A percentile compares a stretch with the other conserved stretches of the same genome.
phyloP scores from a whole-genome alignment of 2,113 vertebrate genomes.

The Tragulus kanchil region DNA sequence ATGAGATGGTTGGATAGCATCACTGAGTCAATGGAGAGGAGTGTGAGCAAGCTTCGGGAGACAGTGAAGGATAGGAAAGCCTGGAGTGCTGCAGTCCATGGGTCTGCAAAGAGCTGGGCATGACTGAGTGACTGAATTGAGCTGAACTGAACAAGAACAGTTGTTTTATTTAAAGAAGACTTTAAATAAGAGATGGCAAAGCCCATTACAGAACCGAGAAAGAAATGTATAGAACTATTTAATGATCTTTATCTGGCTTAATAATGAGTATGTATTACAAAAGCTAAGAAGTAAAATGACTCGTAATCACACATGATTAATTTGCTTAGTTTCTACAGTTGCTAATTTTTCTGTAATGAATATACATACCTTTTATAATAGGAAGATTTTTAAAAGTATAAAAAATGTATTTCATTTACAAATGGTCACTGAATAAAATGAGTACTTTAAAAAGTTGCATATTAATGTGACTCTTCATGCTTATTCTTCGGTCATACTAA shows the following conservation, averaged over 20 bases:
- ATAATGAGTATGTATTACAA: background rate
- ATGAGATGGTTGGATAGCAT: too few species aligned
- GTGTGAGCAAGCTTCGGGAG: too few species aligned
- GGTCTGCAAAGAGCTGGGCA: too few species aligned
- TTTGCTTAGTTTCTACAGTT: background rate
- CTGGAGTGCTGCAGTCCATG: too few species aligned
- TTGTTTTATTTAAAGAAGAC: background rate
- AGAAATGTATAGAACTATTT: background rate
- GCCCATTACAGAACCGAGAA: background rate
- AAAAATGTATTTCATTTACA: slow-evolving; percentile 4
- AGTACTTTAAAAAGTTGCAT: background rate
- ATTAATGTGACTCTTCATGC: background rate
- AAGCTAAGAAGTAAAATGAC: background rate
- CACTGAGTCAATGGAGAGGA: too few species aligned
- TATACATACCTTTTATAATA: background rate
- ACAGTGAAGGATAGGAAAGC: too few species aligned
- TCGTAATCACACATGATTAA: background rate
- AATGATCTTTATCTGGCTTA: slow-evolving; percentile 6
- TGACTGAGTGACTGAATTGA: too few species aligned
- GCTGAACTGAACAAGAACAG: too few species aligned
- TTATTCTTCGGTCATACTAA: background rate
- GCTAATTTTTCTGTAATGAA: slow-evolving; percentile 10
- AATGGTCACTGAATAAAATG: background rate
- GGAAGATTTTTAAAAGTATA: slow-evolving; percentile 1
- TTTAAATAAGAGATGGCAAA: slow-evolving; percentile 28